Base-by-base conservation (phyloP, 2,797 vertebrate species). In the Dermochelys coriacea region DNA sequence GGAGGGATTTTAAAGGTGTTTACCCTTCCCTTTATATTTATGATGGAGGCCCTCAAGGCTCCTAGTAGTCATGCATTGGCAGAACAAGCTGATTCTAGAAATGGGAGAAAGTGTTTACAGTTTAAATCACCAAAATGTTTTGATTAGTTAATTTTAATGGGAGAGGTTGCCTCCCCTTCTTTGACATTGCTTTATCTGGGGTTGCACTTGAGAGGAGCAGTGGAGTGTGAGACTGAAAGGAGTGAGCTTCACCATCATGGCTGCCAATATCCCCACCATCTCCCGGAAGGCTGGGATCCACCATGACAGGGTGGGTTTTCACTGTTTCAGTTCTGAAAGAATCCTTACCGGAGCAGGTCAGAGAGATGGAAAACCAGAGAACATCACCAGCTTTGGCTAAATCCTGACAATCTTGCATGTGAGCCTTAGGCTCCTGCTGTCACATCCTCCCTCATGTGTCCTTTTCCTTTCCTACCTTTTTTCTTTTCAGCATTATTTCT, bases 391-490 rank as follows among this genome's bases (percentile, higher is more conserved):
- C 31, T 61, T 59, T 59, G 57, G 5, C 12, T 34, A 61, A 16
- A 31, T 61, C 57, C 57, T 61, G 57, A 61, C 10, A 12, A 21
- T 4, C 4, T 14, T 8, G 25, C 1, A 18, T 14, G 16, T 15
- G 27, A 61, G 45, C 18, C 23, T 41, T 45, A 12, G 41, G 25
- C 6, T 45, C 54, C 81, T 6, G 1, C 19, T 14, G 27, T 6
- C 45, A 31, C 29, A 3, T 31, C 57, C 29, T 29, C 29, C 57
- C 5, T 27, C 57, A 29, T 31, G 29, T 31, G 29, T 77, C 54
- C 10, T 11, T 16, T 4, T 5, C 5, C 4, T 74, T 71, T 50
- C 37, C 27, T 45, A 15, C 2, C 19, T 9, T 0, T 0, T 4
- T 3, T 21, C 6, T 14, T 21, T 41, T 51, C n/a, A 6, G 0